A percentile compares a stretch with the other conserved stretches of the same genome.
Conservation (phyloP, 2,113 vertebrate genomes). For the Bubo blakistoni region DNA sequence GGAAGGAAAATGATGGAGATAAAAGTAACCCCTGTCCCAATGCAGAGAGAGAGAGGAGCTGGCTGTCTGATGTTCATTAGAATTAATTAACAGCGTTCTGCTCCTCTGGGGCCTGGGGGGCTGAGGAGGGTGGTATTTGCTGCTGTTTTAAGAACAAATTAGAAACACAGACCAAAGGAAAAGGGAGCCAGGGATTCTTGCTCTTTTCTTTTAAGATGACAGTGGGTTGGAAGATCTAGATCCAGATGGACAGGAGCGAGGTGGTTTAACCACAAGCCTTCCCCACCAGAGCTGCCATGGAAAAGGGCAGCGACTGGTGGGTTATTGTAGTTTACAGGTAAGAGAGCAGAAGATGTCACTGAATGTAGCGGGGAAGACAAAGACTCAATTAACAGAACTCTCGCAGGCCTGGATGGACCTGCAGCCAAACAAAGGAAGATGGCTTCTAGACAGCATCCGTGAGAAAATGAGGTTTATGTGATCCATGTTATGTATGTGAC, state of each 20-base stretch:
- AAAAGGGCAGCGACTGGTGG: not conserved
- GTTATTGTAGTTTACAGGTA: not conserved
- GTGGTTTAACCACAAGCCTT: not conserved
- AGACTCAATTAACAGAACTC: not conserved
- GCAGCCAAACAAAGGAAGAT: not conserved
- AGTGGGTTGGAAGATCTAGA: not conserved
- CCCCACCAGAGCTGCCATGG: not conserved
- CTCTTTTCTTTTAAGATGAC: not conserved
- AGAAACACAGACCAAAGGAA: not conserved
- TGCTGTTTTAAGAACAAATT: not conserved
- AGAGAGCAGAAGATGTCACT: not conserved
- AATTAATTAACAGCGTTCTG: constrained; percentile 52
- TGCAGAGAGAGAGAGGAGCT: not conserved
- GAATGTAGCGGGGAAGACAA: not conserved
- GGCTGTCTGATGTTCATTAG: constrained; percentile 41
- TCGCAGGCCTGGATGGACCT: not conserved
- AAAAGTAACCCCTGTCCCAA: constrained; percentile 38
- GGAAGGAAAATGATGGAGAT: constrained; percentile 52
- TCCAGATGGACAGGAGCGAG: not conserved
- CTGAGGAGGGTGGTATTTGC: not conserved
- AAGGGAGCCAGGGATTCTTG: not conserved
- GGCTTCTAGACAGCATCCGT: not conserved
- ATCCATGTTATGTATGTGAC: fast-evolving
- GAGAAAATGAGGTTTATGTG: not conserved
- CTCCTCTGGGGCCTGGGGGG: not conserved